A percentile compares a stretch with the other conserved stretches of the same genome.
Evolutionary conservation across 37 sponge, comb jelly and placozoan genomes (phyloP).

Genomic region (Cliona cf. orientalis): DNA sequence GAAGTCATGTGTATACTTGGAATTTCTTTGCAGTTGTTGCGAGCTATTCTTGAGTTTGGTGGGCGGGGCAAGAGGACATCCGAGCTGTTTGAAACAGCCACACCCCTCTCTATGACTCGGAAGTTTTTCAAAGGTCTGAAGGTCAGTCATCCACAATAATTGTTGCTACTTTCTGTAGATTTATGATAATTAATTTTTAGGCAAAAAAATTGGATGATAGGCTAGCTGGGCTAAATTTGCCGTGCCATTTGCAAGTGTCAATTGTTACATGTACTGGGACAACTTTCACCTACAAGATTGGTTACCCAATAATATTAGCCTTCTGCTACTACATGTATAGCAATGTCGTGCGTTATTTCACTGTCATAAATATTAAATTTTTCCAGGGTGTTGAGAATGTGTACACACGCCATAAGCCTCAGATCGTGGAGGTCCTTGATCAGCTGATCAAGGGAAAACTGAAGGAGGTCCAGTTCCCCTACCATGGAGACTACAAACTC

Average conservation of each 20-base stretch:
- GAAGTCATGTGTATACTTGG: background rate
- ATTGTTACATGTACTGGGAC: background rate
- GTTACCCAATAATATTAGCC: background rate
- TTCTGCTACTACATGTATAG: too few relatives aligned
- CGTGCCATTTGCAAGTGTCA: background rate
- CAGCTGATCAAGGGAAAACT: slow-evolving; percentile 71
- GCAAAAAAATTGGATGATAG: background rate
- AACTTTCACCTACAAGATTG: background rate
- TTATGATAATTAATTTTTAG: background rate
- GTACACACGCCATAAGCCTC: slow-evolving; percentile 94
- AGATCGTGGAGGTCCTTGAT: slow-evolving; percentile 60
- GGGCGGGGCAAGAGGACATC: slow-evolving; percentile 60
- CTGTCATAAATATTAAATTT: too few relatives aligned
- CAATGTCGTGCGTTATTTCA: too few relatives aligned
- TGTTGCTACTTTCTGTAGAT: background rate
- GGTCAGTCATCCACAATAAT: slow-evolving; percentile 31
- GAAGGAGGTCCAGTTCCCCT: slow-evolving; percentile 69
- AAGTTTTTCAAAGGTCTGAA: slow-evolving; percentile 85
- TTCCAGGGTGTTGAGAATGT: slow-evolving; percentile 95
- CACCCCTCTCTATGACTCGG: slow-evolving; percentile 74
- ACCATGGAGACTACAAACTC: slow-evolving; percentile 31
- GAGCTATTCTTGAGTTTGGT: slow-evolving; percentile 73
- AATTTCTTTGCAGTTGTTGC: slow-evolving; percentile 53
- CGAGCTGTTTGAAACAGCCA: slow-evolving; percentile 79
- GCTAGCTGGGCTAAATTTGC: background rate